Conservation (phyloP, 2,888 invertebrate genomes). For the Drosophila tripunctata region DNA sequence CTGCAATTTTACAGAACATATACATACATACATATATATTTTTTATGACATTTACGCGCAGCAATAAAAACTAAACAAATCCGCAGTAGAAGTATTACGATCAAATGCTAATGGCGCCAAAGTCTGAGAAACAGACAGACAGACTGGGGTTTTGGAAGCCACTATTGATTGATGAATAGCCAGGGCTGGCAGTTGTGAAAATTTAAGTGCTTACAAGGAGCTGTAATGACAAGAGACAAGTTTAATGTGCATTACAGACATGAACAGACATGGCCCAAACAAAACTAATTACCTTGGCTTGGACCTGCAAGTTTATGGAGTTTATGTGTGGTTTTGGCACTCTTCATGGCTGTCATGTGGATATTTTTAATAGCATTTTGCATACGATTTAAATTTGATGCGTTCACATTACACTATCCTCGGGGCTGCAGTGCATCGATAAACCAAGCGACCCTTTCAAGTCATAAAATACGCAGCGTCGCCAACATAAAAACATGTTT, state of each 20-base stretch:
- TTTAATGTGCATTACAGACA: slow-evolving; percentile 60
- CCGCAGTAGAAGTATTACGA: slow-evolving; percentile 40
- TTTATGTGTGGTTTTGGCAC: slow-evolving; percentile 36
- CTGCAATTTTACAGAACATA: slow-evolving; percentile 48
- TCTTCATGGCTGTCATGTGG: slow-evolving; percentile 38
- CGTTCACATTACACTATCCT: slow-evolving; percentile 1
- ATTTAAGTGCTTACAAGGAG: slow-evolving; percentile 53
- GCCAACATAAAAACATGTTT: slow-evolving; percentile 58
- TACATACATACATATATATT: slow-evolving; percentile 11
- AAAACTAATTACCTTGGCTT: slow-evolving; percentile 65
- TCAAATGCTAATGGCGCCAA: slow-evolving; percentile 69
- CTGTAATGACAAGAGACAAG: slow-evolving; percentile 14
- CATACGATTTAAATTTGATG: slow-evolving; percentile 68
- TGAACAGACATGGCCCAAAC: slow-evolving; percentile 51
- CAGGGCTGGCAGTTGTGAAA: neutral
- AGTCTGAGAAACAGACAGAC: slow-evolving; percentile 8
- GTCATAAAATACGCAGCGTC: slow-evolving; percentile 61
- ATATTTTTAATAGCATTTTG: slow-evolving; percentile 69
- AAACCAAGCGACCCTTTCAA: slow-evolving; percentile 37
- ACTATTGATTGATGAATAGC: slow-evolving; percentile 58
- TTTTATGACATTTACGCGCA: slow-evolving; percentile 72
- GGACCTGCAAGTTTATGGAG: slow-evolving; percentile 31
- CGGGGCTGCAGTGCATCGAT: slow-evolving; percentile 59
- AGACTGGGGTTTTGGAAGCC: neutral
- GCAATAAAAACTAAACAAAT: slow-evolving; percentile 72